phyloP scores from a whole-genome alignment of 2,797 vertebrate genomes.

The Semaprochilodus insignis region DNA sequence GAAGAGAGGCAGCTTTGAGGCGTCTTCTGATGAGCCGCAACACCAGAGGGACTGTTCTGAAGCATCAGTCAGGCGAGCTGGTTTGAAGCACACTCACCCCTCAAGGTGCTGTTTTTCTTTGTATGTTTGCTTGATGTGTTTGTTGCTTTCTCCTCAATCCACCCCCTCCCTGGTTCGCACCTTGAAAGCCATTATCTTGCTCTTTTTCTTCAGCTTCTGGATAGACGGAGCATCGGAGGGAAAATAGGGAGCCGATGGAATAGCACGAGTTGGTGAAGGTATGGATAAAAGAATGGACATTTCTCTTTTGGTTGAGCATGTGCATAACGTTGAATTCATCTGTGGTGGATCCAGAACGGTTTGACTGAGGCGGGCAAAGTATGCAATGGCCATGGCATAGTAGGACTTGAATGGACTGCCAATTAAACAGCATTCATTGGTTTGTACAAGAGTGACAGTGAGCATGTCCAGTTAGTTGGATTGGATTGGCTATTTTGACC shows the following conservation, averaged over 20 bases:
- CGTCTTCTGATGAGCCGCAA: constrained; percentile 39
- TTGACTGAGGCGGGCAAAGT: too few relatives aligned
- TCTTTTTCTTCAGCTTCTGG: constrained; percentile 9
- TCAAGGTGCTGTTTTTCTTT: constrained; percentile 44
- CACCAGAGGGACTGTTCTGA: constrained; percentile 30
- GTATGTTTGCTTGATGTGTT: constrained; percentile 46
- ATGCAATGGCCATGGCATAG: too few relatives aligned
- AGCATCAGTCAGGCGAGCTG: constrained; percentile 5
- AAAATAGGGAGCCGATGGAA: neutral
- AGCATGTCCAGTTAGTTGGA: too few relatives aligned
- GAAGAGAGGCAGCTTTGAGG: constrained; percentile 31
- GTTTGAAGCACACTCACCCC: constrained; percentile 41
- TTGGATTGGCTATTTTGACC: too few relatives aligned
- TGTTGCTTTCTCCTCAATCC: constrained; percentile 13
- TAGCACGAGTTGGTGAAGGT: neutral
- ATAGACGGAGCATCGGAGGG: constrained; percentile 19
- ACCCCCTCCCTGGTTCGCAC: constrained; percentile 10
- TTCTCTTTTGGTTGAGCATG: neutral
- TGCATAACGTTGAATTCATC: neutral
- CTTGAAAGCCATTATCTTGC: constrained; percentile 24
- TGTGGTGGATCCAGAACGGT: too few relatives aligned
- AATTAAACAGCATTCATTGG: too few relatives aligned
- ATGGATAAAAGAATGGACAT: neutral
- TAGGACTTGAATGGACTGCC: too few relatives aligned
- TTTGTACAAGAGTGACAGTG: too few relatives aligned